Evolutionary conservation across 2,797 vertebrate species (phyloP).

Genomic region (Hypotaenidia okinawae): DNA sequence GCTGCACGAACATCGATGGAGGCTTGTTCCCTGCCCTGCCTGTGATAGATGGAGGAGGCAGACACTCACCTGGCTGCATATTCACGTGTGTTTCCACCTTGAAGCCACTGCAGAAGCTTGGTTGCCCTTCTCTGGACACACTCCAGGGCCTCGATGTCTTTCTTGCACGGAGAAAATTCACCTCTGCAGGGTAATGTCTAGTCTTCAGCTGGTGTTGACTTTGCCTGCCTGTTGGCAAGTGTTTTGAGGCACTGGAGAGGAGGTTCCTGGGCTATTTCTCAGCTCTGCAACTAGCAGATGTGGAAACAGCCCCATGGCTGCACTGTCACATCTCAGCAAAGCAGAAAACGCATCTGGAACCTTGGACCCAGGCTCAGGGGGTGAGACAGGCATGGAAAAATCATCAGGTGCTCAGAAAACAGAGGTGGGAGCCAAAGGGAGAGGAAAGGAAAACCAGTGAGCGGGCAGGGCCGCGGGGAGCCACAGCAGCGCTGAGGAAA

Average conservation of each 20-base stretch:
- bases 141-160: too few relatives aligned
- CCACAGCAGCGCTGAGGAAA: neutral
- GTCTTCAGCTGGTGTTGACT: neutral
- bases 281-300: neutral
- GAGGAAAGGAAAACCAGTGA: neutral
- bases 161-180: neutral
- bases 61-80: too few relatives aligned
- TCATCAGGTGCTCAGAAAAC: neutral
- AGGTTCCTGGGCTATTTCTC: neutral
- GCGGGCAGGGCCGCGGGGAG: neutral
- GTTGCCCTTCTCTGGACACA: too few relatives aligned
- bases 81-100: too few relatives aligned
- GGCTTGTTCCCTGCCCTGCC: too few relatives aligned
- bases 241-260: neutral
- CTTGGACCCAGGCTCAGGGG: neutral
- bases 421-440: neutral
- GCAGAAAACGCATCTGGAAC: neutral
- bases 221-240: neutral
- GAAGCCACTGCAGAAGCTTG: too few relatives aligned
- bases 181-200: neutral
- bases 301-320: fast-evolving
- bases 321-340: neutral
- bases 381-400: neutral
- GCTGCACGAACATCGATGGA: neutral
- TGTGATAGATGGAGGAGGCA: too few relatives aligned